Base-by-base conservation (phyloP, 2,888 invertebrate species). In the Liposcelis brunnea region DNA sequence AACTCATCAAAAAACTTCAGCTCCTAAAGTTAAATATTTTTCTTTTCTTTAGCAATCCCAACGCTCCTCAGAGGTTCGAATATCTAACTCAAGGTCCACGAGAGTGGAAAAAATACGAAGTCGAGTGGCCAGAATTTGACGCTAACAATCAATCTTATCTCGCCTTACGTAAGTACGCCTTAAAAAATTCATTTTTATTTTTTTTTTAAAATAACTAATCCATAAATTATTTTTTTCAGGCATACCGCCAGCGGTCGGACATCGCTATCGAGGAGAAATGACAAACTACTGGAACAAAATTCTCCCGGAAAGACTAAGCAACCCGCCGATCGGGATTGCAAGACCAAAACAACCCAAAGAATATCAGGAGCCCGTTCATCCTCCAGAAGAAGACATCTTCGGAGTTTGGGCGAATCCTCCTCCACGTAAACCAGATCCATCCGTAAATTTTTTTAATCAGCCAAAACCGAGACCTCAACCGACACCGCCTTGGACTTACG, bases 61-160 rank as follows among this genome's bases (percentile, higher is more conserved):
- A 84, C 53, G 74, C 78, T 8, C 80, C 80, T 8, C 72, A 75
- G 59, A 71, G 70, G 46, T 72, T 71, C 47, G 72, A 71, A 48
- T 81, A 75, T 55, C 61, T 71, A 48, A 77, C 75, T 32, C 63
- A 75, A 19, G 73, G 75, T 50, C 69, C 70, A 32, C 67, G 71
- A 43, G 76, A 80, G 46, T 80, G 80, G 79, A 67, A 65, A 49
- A 69, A 72, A 49, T 78, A 75, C 56, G 76, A 81, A 48, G 66
- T 79, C 11, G 78, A 80, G 49, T 93, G 93, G 93, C 84, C 85
- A 0, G 79, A 81, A 53, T 93, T 83, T 56, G 80, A 81, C 52
- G 65, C 70, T 2, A 69, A 69, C 1, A 75, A 79, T 52, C 82
- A 86, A 58, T 75, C 77, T 7, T 91, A 80, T 61, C 66, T 90